Conservation (phyloP, 2,888 invertebrate genomes). For the Agriotes lineatus region DNA sequence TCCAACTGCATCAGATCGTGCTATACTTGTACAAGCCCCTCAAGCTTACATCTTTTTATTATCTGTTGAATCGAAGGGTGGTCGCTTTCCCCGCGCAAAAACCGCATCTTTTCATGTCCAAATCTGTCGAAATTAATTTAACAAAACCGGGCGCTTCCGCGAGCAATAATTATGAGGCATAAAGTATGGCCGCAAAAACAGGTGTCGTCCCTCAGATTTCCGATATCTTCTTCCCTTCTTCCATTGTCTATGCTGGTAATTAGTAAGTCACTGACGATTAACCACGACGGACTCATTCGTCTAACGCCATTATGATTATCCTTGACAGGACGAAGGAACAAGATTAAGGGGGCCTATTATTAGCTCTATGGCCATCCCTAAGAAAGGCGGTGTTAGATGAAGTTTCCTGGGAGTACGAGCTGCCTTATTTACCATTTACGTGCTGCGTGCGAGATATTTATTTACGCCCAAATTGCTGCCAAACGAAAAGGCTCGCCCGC, state of each 20-base stretch:
- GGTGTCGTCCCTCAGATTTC: conserved; percentile 37
- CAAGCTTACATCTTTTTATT: too few relatives aligned
- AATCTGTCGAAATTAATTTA: conserved; percentile 4
- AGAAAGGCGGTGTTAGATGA: conserved; percentile 37
- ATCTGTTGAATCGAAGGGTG: too few relatives aligned
- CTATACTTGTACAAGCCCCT: too few relatives aligned
- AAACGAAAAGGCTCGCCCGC: too few relatives aligned
- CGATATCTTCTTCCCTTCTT: conserved; percentile 41
- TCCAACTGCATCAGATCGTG: too few relatives aligned
- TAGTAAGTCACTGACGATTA: conserved; percentile 66
- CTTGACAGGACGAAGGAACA: conserved; percentile 62
- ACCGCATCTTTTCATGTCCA: background rate
- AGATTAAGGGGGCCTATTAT: conserved; percentile 52
- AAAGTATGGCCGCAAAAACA: conserved; percentile 30
- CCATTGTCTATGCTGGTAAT: conserved; percentile 57
- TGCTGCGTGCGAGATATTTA: too few relatives aligned
- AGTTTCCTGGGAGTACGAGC: conserved; percentile 1
- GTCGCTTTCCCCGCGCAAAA: too few relatives aligned
- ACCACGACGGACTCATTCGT: conserved; percentile 66
- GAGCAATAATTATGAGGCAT: background rate
- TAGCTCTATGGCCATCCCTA: conserved; percentile 51
- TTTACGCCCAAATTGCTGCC: too few relatives aligned
- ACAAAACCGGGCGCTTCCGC: background rate
- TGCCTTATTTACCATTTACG: too few relatives aligned
- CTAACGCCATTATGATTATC: conserved; percentile 66